Percentiles rank a stretch among this genome's conserved stretches.
phyloP scores from a whole-genome alignment of 2,888 invertebrate genomes.

The Aplocera efformata region DNA sequence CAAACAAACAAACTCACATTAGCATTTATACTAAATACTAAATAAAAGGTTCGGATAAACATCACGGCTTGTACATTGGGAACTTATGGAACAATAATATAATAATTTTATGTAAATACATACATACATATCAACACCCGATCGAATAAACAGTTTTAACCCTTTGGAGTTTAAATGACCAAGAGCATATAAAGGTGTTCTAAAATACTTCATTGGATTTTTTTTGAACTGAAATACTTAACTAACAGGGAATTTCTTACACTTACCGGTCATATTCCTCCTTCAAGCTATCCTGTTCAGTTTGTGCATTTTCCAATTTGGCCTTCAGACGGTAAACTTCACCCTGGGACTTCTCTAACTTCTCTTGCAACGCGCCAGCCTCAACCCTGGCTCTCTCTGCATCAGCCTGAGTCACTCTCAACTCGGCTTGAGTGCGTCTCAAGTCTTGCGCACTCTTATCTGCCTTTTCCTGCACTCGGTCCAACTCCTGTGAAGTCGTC shows the following conservation, averaged over 20 bases:
- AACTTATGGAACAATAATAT: no score
- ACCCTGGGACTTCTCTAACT: constrained; percentile 95
- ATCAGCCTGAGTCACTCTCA: constrained; percentile 94
- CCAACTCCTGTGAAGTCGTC: constrained; percentile 90
- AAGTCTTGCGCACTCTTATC: constrained; percentile 92
- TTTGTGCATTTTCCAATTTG: constrained; percentile 96
- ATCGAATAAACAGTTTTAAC: neutral
- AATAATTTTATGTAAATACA: no score
- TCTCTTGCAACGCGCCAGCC: constrained; percentile 92
- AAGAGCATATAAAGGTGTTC: no score
- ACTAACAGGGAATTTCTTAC: neutral
- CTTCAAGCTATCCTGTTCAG: constrained; percentile 94
- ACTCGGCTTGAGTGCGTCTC: constrained; percentile 92
- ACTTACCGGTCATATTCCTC: constrained; percentile 91
- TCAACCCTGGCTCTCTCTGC: constrained; percentile 92
- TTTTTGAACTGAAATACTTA: neutral
- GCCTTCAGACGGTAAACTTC: constrained; percentile 97
- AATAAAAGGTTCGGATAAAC: no score
- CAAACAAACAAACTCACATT: no score
- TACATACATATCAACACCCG: no score
- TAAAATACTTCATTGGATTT: no score
- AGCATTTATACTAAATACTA: no score
- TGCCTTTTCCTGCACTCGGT: constrained; percentile 90
- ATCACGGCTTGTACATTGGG: no score
- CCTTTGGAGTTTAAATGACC: neutral